These are phyloP conservation scores for Puma concolor DNA, from an alignment of 2,113 vertebrate genomes.

Conservation along the genomic window DNA sequence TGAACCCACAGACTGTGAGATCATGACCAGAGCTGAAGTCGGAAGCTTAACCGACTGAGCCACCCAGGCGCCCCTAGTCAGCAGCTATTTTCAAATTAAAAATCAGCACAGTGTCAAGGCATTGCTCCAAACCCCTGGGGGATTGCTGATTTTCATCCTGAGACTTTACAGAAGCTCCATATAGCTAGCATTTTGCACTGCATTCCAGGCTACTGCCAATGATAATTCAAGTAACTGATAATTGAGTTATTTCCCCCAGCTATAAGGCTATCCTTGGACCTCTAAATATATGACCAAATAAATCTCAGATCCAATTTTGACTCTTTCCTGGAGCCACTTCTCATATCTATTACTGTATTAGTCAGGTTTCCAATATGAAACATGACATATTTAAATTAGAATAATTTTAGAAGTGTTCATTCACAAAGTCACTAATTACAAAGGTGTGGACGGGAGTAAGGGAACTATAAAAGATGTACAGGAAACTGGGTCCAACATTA, in stretches of 20 bases:
- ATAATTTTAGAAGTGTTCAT: background rate
- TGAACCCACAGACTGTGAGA: too few relatives aligned
- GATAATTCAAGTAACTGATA: background rate
- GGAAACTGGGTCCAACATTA: background rate
- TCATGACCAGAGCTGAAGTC: too few relatives aligned
- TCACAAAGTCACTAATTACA: background rate
- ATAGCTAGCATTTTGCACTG: background rate
- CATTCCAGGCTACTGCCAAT: background rate
- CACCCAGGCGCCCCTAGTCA: background rate
- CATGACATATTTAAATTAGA: background rate
- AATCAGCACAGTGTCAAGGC: background rate
- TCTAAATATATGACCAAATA: background rate
- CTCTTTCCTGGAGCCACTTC: background rate
- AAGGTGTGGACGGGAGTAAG: background rate
- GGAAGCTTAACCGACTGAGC: too few relatives aligned
- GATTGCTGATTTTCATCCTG: background rate
- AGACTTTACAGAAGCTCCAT: background rate
- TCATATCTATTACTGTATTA: background rate
- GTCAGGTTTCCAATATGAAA: background rate
- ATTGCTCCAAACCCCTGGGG: background rate
- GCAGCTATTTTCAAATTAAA: background rate
- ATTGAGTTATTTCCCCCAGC: background rate
- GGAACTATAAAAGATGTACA: background rate
- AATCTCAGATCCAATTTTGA: background rate
- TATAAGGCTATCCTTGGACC: background rate